Evolutionary conservation across 2,888 invertebrate genomes (phyloP), one percentile per base, ranked within the genome.

Genomic region (Drosophila picticornis): DNA sequence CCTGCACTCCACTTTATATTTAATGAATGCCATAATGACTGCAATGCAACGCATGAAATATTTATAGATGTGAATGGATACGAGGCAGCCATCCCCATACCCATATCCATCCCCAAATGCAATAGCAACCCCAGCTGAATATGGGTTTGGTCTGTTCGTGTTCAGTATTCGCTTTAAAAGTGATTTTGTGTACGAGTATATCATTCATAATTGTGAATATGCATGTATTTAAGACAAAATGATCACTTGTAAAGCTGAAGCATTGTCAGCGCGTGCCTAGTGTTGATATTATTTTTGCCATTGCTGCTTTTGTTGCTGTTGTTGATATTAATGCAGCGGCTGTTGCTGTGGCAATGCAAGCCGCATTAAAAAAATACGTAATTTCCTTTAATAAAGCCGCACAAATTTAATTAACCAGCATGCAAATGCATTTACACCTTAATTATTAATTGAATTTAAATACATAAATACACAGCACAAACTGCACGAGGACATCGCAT

Each of bases 401-500:
- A 79, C 82, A 82, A 87, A 88, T 91, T 92, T 90, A 91, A 92
- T 91, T 91, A 91, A 90, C 90, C 84, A 76, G 75, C 88, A 80
- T 81, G 88, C 84, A 91, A 92, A 92, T 91, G 85, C 84, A 90
- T 91, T 92, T 91, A 91, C 81, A 84, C 88, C 90, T 91, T 90
- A 91, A 90, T 90, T 90, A 91, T 91, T 90, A 91, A 90, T 91
- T 88, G 91, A 91, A 80, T 84, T 87, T 77, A 80, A 84, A 82
- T 84, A 77, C 82, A 81, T 81, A 80, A 81, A 84, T 79, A 80
- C 76, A 73, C 70, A 50, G 80, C 50, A 56, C 60, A 75, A 67
- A 74, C 65, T 79, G 63, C 62, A 55, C 38, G 60, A 55, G 51
- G 43, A 16, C 53, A 64, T 16, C 40, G 38, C 50, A 48, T 53